Conservation (phyloP, 2,888 invertebrate genomes). For the Platypus cylindrus region DNA sequence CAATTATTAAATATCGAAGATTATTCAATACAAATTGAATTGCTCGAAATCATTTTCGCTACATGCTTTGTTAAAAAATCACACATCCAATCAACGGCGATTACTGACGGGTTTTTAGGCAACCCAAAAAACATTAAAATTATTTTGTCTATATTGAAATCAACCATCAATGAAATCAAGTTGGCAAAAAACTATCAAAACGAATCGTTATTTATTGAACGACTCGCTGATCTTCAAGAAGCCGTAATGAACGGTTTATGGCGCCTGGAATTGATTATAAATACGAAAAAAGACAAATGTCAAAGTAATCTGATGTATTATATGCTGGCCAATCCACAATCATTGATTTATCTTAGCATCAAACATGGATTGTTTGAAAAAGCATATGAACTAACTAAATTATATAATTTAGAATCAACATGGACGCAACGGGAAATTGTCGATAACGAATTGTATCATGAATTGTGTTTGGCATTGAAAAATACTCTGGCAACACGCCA, state of each 20-base stretch:
- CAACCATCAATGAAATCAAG: constrained; percentile 40
- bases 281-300: constrained; percentile 39
- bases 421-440: constrained; percentile 43
- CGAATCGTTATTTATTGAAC: constrained; percentile 25
- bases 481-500: too few relatives aligned
- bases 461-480: too few relatives aligned
- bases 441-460: too few relatives aligned
- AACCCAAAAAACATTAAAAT: constrained; percentile 46
- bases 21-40: constrained; percentile 38
- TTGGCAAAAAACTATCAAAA: constrained; percentile 31
- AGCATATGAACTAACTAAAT: too few relatives aligned
- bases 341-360: constrained; percentile 62
- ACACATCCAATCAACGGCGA: constrained; percentile 7
- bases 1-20: constrained; percentile 17
- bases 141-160: constrained; percentile 43
- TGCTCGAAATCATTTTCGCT: constrained; percentile 60
- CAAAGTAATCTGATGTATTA: constrained; percentile 44
- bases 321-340: constrained; percentile 65
- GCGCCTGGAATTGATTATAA: constrained; percentile 58
- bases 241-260: constrained; percentile 55
- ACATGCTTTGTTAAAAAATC: constrained; percentile 35
- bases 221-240: constrained; percentile 33
- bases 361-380: constrained; percentile 59
- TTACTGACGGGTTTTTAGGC: constrained; percentile 39
- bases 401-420: too few relatives aligned